phyloP scores from a whole-genome alignment of 2,797 vertebrate genomes.

The Clarias laeviceps region DNA sequence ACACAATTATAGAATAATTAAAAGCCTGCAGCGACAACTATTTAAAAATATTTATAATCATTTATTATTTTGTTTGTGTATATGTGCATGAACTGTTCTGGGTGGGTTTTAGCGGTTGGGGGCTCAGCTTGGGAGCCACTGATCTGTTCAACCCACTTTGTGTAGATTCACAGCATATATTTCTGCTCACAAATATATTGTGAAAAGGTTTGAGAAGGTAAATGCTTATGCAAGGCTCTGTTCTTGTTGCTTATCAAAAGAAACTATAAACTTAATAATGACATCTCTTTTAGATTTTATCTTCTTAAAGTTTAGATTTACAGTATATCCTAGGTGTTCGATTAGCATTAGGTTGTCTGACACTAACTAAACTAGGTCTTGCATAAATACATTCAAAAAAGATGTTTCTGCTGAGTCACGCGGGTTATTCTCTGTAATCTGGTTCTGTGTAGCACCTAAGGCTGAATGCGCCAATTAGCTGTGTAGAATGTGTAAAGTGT shows the following conservation, averaged over 20 bases:
- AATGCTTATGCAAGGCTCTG: background rate
- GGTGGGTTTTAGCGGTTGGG: too few relatives aligned
- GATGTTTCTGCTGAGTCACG: background rate
- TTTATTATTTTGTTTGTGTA: too few relatives aligned
- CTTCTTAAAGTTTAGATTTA: slow-evolving; percentile 18
- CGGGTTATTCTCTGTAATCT: background rate
- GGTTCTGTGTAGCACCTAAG: background rate
- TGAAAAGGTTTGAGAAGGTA: background rate
- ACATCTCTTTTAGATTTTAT: background rate
- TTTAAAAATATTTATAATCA: too few relatives aligned
- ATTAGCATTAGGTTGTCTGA: slow-evolving; percentile 44
- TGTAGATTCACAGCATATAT: background rate
- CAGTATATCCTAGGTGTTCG: slow-evolving; percentile 55
- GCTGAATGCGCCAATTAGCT: background rate
- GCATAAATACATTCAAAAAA: background rate
- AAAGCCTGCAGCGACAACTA: too few relatives aligned
- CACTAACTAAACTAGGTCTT: background rate
- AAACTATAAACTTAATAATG: too few relatives aligned
- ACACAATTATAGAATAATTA: too few relatives aligned
- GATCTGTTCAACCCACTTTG: background rate
- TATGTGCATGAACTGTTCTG: too few relatives aligned
- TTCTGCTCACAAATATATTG: too few relatives aligned
- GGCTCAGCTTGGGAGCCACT: too few relatives aligned
- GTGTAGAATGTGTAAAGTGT: background rate
- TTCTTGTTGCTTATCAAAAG: background rate